Base-by-base conservation (phyloP, 2,888 invertebrate species). In the Calephelis perditalis region DNA sequence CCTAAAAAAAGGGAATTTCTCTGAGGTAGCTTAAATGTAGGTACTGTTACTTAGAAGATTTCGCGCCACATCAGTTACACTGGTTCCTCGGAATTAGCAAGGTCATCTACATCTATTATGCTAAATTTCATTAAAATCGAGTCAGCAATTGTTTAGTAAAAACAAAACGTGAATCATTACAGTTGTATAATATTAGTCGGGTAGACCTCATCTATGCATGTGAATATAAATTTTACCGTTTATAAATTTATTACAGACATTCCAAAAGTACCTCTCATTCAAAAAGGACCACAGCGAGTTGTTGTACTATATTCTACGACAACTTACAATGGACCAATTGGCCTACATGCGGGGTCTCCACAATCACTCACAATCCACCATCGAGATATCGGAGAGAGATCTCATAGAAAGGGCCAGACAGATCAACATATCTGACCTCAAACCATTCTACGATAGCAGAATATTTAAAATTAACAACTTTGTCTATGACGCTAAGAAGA, bases 261-360 rank as follows among this genome's bases (percentile, higher is more conserved):
- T 99, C 94, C 95, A 96, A 73, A 95, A 96, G 69, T 99, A 98
- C 86, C 90, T 99, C 56, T 92, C 96, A 0, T 99, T 95, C 92
- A 97, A 97, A 78, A 96, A 97, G 75, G 99, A 99, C 83, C 97
- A 98, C 91, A 97, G 98, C 73, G 99, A 99, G 79, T 92, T 99
- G 36, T 89, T 99, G 0, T 96, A 98, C 86, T 99, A 98, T 84
- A 95, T 99, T 68, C 92, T 99, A 59, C 95, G 98, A 35, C 98
- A 99, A 76, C 92, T 99, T 63, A 94, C 97, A 0, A 93, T 97
- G 77, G 99, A 99, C 82, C 97, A 98, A 76, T 87, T 98, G 62
- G 94, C 96, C 0, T 98, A 96, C 79, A 94, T 96, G 89, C 91
- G 95, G 67, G 93, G 94, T 59, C 77, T 93, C 6, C 93, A 93